Evolutionary conservation across 2,113 vertebrate species (phyloP), one percentile per base, ranked within the genome.

Genomic region (Octodon degus): DNA sequence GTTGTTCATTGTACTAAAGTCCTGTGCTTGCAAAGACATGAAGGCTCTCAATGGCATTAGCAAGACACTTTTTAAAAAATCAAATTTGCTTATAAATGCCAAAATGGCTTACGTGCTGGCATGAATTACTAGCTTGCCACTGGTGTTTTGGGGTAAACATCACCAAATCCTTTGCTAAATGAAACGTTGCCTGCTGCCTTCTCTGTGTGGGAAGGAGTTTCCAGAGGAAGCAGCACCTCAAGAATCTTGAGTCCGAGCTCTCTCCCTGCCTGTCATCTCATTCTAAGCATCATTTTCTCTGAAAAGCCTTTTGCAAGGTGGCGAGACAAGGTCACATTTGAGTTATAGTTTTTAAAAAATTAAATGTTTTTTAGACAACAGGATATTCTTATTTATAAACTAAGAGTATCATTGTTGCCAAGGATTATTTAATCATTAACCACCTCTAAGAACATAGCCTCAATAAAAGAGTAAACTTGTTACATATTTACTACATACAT

Each of bases 361-460:
- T 50, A 9, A 22, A 50, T 90, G 53, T 68, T 91, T 92, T 58
- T 17, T 58, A 58, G 20, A 3, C n/a, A 88, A 6, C 11, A 40
- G 40, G 84, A 81, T 0, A 27, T 22, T 82, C 25, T 90, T 62
- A 87, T 47, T 86, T 30, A 67, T 34, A 89, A 70, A 4, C 53
- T 27, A 43, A 7, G 16, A 80, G 63, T 17, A 77, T 30, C 10
- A 25, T 89, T 55, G 70, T 91, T 76, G 20, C 50, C 40, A 40
- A 19, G n/a, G 77, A 95, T 90, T 60, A 83, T 70, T 93, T 92
- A 55, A 72, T 65, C 80, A 74, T 63, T 30, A 81, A 14, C 12
- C 2, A 81, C 2, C 5, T 11, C 1, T 16, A 1, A 87, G 19
- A 34, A 9, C 62, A 14, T 34, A 89, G 13, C 22, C 0, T 84